phyloP scores from a whole-genome alignment of 2,888 invertebrate genomes.

The Spilarctia lutea region DNA sequence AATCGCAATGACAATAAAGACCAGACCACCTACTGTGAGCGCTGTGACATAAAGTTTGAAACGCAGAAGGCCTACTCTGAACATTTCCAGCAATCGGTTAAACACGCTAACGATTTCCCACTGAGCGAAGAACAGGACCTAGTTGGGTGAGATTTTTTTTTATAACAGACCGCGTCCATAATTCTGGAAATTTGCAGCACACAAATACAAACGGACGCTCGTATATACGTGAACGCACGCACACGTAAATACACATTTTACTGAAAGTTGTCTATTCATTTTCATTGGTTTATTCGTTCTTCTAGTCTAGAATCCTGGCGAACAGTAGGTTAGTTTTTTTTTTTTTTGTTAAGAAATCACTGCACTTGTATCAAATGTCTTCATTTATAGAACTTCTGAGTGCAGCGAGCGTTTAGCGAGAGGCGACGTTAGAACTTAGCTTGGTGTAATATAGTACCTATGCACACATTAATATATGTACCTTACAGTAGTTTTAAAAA shows the following conservation, averaged over 20 bases:
- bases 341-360: too few relatives aligned
- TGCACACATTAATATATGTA: too few relatives aligned
- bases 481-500: too few relatives aligned
- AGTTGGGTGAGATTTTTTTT: neutral
- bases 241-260: neutral
- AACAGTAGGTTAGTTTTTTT: too few relatives aligned
- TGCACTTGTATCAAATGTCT: too few relatives aligned
- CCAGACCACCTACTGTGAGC: constrained; percentile 29
- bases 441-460: too few relatives aligned
- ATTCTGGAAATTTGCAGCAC: neutral
- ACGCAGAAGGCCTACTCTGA: constrained; percentile 66
- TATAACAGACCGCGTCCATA: neutral
- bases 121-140: neutral
- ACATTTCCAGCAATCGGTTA: constrained; percentile 71
- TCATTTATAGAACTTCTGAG: too few relatives aligned
- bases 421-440: too few relatives aligned
- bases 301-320: too few relatives aligned
- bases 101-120: constrained; percentile 57
- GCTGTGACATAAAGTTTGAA: constrained; percentile 69
- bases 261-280: too few relatives aligned
- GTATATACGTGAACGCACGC: neutral
- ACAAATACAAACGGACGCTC: neutral
- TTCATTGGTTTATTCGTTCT: too few relatives aligned
- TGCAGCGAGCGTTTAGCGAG: too few relatives aligned
- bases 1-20: constrained; percentile 1